Evolutionary conservation across 2,113 vertebrate species (phyloP), one percentile per base, ranked within the genome.

Genomic region (Channa maculata): DNA sequence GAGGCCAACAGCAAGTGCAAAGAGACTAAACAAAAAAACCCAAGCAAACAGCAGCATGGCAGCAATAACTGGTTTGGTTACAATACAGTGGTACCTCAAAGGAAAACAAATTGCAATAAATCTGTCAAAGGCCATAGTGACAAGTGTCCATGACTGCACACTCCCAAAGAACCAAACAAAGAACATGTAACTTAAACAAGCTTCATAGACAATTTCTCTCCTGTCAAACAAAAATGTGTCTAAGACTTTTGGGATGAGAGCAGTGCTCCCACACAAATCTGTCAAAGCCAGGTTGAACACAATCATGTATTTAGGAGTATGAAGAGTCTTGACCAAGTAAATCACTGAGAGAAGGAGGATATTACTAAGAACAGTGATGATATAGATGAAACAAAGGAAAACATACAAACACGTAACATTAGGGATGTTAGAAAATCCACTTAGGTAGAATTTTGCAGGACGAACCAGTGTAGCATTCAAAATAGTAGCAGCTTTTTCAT

Each of bases 71-170:
- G 2, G 11, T 59, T 63, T 82, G 0, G 90, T 89, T 14, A 91
- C 51, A 37, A 91, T 63, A 15, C 41, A 71, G n/a, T 89, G 78
- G 44, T 90, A 91, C 13, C 70, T 68, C 15, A 93, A 72, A 60
- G 92, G 92, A 24, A 85, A 86, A 9, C 87, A 91, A 69, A 93
- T 92, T 0, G 92, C 90, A 50, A 92, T 44, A 2, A 92, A 61
- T 79, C 92, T 88, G 78, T 93, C 92, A 78, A 82, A 92, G 6
- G 91, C 76, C 78, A 93, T 85, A 2, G 34, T 72, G 2, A 78
- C 44, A 37, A 93, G 85, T 13, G 83, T 85, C 72, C 88, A 85
- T 8, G 92, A 92, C 60, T 93, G 88, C 14, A 91, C 1, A 39
- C 64, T 2, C 52, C 0, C 37, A 57, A 90, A 90, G 39, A 76